Evolutionary conservation across 37 sponge, comb jelly and placozoan species (phyloP), one percentile per base, ranked within the genome.

Genomic region (Halisarca cf. caerulea): DNA sequence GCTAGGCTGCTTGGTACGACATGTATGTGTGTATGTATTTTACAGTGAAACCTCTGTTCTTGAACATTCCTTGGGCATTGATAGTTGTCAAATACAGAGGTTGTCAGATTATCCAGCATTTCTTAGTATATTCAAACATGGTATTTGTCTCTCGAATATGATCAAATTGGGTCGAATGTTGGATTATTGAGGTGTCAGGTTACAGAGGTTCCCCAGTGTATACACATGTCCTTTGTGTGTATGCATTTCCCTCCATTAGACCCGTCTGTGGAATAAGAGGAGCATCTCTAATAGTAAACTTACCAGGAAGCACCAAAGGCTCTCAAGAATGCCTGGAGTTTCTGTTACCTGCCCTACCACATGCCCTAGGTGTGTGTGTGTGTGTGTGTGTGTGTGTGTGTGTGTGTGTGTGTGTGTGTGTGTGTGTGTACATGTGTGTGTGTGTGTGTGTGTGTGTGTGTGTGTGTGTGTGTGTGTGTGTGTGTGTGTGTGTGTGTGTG

Each of bases 221-320:
- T 3, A 85, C 34, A 1, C 5, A 28, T 47, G 17, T 21, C 5
- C 21, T 28, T 20, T 42, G 51, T 25, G 39, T 34, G 32, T 18
- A 3, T 41, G 38, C 38, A 35, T 82, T 51, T 11, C 64, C 11
- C 34, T 70, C 24, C 54, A 59, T 42, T 34, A 96, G 96, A 34
- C 84, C 89, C 41, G 89, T 84, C 3, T 92, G 90, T 90, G 99
- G 99, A 0, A 87, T 91, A 5, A 87, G 94, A 64, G 86, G 82
- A 42, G 57, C 55, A 0, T 86, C 89, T n/a, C 86, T 99, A 44
- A 89, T 99, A 69, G 59, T 95, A 30, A 97, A 93, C 59, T 83
- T 99, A 14, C 99, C 99, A 62, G 99, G 99, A 27, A 96, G 95
- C 77, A 93, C 72, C 57, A 96, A 96, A 59, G 99, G 80, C 14